Evolutionary conservation across 2,888 invertebrate genomes (phyloP), one percentile per base, ranked within the genome.

Genomic region (Temnothorax rugatulus): DNA sequence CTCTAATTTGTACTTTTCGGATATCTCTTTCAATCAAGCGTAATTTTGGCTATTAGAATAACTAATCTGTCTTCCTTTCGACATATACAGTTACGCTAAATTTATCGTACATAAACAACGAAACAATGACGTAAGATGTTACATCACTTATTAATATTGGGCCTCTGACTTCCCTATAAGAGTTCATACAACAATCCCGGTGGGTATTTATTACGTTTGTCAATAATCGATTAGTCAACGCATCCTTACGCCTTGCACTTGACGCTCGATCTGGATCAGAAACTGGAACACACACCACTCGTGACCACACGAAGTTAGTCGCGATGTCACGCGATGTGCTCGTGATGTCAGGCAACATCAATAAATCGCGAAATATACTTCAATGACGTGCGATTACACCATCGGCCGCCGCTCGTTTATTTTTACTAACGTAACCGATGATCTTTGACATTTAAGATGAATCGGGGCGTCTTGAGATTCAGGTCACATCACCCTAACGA

Each of bases 191-290:
- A 41, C 15, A 41, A 29, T 75, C 38, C 7, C 21, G 9, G 7
- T 18, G 2, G n/a, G 11, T 54, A 41, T 25, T 57, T 73, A 73
- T 73, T 57, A 21, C n/a, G 13, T 76, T 66, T 76, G 41, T 73
- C 61, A 64, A 66, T 76, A 73, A 81, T 75, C 44, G 71, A 52
- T 87, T 81, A 25, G 9, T 52, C 64, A 73, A 75, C 34, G 44
- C 81, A 61, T 57, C 59, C 47, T 85, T 81, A 50, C 52, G 47
- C 44, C 57, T 41, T 79, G 63, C 29, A 74, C 29, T 66, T 75
- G n/a, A 74, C 59, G n/a, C 18, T 76, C 74, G 44, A 74, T 50
- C 34, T 15, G 50, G 8, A 66, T 66, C 18, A 34, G 34, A 47
- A 61, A 8, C 41, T 29, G 29, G n/a, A 47, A 63, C 11, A 50